Evolutionary conservation across 2,797 vertebrate species (phyloP).

Genomic region (Eulemur mongoz): DNA sequence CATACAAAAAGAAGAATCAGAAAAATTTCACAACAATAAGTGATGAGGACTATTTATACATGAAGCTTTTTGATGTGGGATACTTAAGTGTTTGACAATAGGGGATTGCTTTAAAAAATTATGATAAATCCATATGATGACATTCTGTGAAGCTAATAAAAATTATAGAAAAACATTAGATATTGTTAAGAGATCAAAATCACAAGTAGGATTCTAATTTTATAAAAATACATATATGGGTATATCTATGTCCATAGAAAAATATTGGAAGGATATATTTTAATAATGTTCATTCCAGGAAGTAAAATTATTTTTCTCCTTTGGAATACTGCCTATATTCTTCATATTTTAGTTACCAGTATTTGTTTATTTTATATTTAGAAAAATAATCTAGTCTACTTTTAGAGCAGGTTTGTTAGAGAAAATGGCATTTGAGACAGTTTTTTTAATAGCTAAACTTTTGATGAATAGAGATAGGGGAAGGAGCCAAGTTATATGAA

Average conservation of each 20-base stretch:
- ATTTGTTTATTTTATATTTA: background rate
- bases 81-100: background rate
- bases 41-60: background rate
- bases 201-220: background rate
- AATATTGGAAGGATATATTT: background rate
- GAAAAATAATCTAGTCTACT: background rate
- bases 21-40: background rate
- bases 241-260: background rate
- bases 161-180: slow-evolving; percentile 9
- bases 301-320: background rate
- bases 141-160: background rate
- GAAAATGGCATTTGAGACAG: background rate
- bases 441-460: background rate
- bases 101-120: background rate
- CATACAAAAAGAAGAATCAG: background rate
- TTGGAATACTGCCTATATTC: background rate
- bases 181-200: slow-evolving; percentile 26
- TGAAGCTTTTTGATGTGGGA: background rate
- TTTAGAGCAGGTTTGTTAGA: slow-evolving; percentile 1
- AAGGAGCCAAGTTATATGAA: background rate
- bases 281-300: background rate
- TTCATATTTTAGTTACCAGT: background rate
- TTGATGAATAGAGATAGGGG: background rate
- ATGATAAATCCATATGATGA: background rate
- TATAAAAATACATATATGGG: background rate